These are phyloP conservation scores for Platycheirus rosarum DNA, from an alignment of 2,888 invertebrate genomes.

Conservation along the genomic window DNA sequence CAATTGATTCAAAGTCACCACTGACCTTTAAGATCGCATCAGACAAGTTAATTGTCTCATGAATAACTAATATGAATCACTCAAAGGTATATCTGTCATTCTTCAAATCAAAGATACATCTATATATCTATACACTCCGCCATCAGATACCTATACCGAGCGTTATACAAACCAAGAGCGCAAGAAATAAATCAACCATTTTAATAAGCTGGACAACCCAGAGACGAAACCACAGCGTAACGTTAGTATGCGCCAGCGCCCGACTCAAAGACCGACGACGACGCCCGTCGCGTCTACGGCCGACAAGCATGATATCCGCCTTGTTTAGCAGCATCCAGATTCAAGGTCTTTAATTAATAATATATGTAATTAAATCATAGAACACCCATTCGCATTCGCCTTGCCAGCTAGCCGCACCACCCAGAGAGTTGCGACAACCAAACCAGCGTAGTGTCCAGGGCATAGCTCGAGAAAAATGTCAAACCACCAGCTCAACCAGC, in stretches of 20 bases:
- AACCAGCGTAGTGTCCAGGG: conserved; percentile 1
- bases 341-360: conserved; percentile 70
- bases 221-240: conserved; percentile 44
- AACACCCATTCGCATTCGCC: conserved; percentile 65
- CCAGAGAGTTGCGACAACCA: conserved; percentile 31
- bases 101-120: conserved; percentile 7
- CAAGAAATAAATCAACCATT: conserved; percentile 63
- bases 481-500: conserved; percentile 46
- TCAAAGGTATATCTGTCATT: conserved; percentile 16
- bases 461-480: conserved; percentile 62
- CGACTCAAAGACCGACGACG: conserved; percentile 15
- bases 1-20: background rate
- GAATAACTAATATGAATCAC: conserved; percentile 32
- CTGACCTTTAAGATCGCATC: conserved; percentile 21
- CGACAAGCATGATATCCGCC: conserved; percentile 61
- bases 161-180: conserved; percentile 35
- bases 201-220: conserved; percentile 51
- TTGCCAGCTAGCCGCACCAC: conserved; percentile 19
- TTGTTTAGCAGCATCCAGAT: conserved; percentile 66
- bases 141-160: background rate
- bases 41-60: conserved; percentile 24
- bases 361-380: conserved; percentile 73
- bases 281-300: background rate
- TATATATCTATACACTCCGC: too few species aligned
- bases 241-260: conserved; percentile 15